These are phyloP conservation scores for Prorops nasuta DNA, from an alignment of 1,140 invertebrate genomes.

Conservation along the genomic window DNA sequence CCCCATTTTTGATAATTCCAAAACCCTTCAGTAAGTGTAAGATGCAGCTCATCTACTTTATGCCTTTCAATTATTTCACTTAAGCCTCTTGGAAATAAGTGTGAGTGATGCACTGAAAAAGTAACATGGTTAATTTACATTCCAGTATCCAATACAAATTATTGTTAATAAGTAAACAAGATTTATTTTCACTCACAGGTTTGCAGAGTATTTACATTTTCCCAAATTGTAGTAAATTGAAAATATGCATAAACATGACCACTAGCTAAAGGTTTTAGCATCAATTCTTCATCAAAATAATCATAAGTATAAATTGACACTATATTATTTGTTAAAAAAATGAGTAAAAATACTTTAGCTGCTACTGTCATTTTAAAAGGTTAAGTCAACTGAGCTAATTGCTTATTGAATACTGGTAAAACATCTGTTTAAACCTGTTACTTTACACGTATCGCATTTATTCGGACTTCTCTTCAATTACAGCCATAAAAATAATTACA, in stretches of 20 bases:
- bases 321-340: conserved; percentile 14
- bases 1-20: conserved; percentile 95
- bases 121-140: conserved; percentile 15
- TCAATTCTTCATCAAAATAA: conserved; percentile 76
- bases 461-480: too few species aligned
- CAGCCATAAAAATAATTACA: too few species aligned
- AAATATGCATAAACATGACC: conserved; percentile 82
- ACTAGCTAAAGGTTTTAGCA: conserved; percentile 73
- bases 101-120: conserved; percentile 73
- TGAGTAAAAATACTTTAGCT: conserved; percentile 4
- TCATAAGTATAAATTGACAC: conserved; percentile 52
- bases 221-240: conserved; percentile 80
- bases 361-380: conserved; percentile 9
- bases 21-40: conserved; percentile 87
- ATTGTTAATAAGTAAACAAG: background rate
- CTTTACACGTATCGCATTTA: too few species aligned
- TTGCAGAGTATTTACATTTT: conserved; percentile 55
- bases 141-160: too few species aligned
- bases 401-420: background rate
- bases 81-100: conserved; percentile 86
- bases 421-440: too few species aligned
- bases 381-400: background rate
- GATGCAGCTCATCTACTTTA: conserved; percentile 85
- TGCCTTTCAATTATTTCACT: conserved; percentile 86
- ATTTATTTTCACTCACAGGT: conserved; percentile 57